Evolutionary conservation across 2,888 invertebrate species (phyloP).

Genomic region (Agonopterix arenella): DNA sequence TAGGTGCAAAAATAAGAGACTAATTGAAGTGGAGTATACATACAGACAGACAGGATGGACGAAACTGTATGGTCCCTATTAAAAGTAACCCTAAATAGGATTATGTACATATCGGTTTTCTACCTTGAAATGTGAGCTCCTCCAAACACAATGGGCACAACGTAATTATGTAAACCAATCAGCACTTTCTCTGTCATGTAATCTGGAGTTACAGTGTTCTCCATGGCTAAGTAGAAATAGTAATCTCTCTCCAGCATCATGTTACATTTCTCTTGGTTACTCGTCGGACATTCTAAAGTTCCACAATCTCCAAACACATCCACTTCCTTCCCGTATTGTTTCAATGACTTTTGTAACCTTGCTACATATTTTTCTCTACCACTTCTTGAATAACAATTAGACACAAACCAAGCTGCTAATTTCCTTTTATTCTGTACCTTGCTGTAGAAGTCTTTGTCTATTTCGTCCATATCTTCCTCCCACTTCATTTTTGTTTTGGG

Average conservation of each 20-base stretch:
- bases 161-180: constrained; percentile 73
- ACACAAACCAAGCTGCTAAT: constrained; percentile 66
- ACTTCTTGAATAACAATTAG: constrained; percentile 46
- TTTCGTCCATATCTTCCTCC: constrained; percentile 26
- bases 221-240: constrained; percentile 84
- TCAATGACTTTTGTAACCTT: constrained; percentile 33
- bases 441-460: constrained; percentile 25
- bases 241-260: constrained; percentile 72
- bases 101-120: no score
- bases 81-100: no score
- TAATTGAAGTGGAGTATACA: no score
- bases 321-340: constrained; percentile 36
- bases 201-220: constrained; percentile 81
- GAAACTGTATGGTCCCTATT: no score
- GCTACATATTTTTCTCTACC: constrained; percentile 32
- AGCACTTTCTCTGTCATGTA: constrained; percentile 78
- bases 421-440: constrained; percentile 44
- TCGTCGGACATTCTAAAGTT: constrained; percentile 32
- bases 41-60: no score
- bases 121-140: constrained; percentile 79
- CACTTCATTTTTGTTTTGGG: constrained; percentile 43
- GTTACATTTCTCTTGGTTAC: constrained; percentile 33
- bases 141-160: constrained; percentile 82
- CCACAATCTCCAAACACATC: constrained; percentile 78
- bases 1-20: no score